Evolutionary conservation across 2,888 invertebrate genomes (phyloP).

Genomic region (Atethmia centrago): DNA sequence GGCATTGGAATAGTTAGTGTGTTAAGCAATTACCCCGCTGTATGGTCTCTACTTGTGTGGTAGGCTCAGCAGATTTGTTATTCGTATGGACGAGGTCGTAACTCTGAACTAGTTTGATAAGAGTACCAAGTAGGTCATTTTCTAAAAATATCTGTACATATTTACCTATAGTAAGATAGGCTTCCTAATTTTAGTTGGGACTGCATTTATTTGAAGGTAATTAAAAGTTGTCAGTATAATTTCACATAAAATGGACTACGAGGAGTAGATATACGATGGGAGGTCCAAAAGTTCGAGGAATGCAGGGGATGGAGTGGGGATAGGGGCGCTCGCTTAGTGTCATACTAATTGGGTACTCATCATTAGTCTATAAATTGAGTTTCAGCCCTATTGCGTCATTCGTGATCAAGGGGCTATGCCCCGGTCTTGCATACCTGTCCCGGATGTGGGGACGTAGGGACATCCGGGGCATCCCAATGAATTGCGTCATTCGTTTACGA

Average conservation of each 20-base stretch:
- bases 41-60: background rate
- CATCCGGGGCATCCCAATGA: too few relatives aligned
- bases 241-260: background rate
- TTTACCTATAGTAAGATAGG: background rate
- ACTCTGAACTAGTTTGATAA: slow-evolving; percentile 21
- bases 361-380: too few relatives aligned
- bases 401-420: too few relatives aligned
- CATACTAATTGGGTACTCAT: too few relatives aligned
- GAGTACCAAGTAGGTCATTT: background rate
- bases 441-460: too few relatives aligned
- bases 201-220: background rate
- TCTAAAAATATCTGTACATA: background rate
- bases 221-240: background rate
- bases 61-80: slow-evolving; percentile 15
- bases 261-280: too few relatives aligned
- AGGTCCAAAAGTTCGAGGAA: too few relatives aligned
- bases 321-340: too few relatives aligned
- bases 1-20: background rate
- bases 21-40: background rate
- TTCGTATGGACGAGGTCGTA: slow-evolving; percentile 15
- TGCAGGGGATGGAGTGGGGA: too few relatives aligned
- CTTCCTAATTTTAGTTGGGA: background rate
- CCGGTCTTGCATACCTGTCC: too few relatives aligned
- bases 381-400: too few relatives aligned
- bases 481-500: too few relatives aligned